phyloP scores from a whole-genome alignment of 92 coral and sea anemone species.

The Palythoa heliodiscus region DNA sequence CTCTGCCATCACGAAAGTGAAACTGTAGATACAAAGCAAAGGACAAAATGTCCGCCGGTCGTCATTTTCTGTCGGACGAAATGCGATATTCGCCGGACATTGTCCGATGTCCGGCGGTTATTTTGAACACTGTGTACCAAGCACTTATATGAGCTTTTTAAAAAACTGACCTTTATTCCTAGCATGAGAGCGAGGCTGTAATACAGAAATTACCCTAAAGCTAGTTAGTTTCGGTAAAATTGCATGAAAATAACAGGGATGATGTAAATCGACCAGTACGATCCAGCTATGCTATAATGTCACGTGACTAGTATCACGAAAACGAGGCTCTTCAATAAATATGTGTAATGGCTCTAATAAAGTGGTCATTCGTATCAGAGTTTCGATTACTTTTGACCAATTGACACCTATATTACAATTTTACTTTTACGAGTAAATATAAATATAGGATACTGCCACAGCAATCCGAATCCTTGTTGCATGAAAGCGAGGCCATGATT shows the following conservation, averaged over 20 bases:
- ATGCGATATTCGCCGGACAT: too few relatives aligned
- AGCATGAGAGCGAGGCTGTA: slow-evolving; percentile 42
- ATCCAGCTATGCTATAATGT: slow-evolving; percentile 13
- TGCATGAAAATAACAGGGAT: slow-evolving; percentile 27
- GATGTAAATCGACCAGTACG: not conserved
- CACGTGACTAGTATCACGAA: slow-evolving; percentile 11
- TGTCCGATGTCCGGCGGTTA: too few relatives aligned
- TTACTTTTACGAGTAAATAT: not conserved
- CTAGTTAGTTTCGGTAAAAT: slow-evolving; percentile 1
- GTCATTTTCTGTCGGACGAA: too few relatives aligned
- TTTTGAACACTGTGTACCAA: too few relatives aligned
- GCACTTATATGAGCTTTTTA: slow-evolving; percentile 25
- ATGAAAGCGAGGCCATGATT: too few relatives aligned
- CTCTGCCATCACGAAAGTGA: too few relatives aligned
- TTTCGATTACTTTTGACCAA: not conserved
- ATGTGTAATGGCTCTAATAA: slow-evolving; percentile 13
- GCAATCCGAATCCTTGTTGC: slow-evolving; percentile 8
- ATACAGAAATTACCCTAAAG: slow-evolving; percentile 20
- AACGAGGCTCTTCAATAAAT: slow-evolving; percentile 15
- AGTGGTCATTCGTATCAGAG: not conserved
- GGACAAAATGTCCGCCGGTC: too few relatives aligned
- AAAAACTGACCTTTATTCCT: slow-evolving; percentile 11
- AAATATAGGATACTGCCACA: slow-evolving; percentile 3
- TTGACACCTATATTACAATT: not conserved
- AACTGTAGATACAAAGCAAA: too few relatives aligned